Base-by-base conservation (phyloP, 2,888 invertebrate genomes). In the Apantesis nais region DNA sequence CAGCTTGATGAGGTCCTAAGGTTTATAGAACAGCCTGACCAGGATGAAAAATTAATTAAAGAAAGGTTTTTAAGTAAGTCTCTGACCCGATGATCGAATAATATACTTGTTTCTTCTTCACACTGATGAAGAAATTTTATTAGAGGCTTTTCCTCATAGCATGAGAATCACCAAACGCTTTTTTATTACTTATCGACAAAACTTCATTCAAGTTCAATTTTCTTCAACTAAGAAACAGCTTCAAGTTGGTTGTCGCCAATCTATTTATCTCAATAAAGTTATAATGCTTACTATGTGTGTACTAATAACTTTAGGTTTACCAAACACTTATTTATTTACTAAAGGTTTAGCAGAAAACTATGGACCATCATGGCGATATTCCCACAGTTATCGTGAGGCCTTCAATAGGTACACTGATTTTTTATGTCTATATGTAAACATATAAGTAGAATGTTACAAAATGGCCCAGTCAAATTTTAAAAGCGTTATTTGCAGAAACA, bases 311-410 rank as follows among this genome's bases (percentile, higher is more conserved):
- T 22, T 25, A 3, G 16, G 78, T 34, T 74, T 73, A 37, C 87
- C 86, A 4, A 88, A 88, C 62, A 83, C 83, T 0, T 88, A 88
- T 60, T 76, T 85, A 1, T 87, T 84, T 60, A 77, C 87, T 7
- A 88, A 88, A 63, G 82, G 85, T 7, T 67, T 88, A 19, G 74
- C 87, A 0, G 88, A 88, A 72, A 74, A 76, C 8, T 68, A 83
- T 72, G 0, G 77, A 83, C 31, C 73, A 75, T 12, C 75, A 76
- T 44, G 78, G 78, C n/a, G 62, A 77, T 9, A 70, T 88, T 39
- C 90, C 91, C 0, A 77, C 84, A 8, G 80, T 86, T 11, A 90
- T 92, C 44, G 76, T 92, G 29, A 85, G 91, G 71, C 91, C 91
- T 14, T 83, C 91, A 1, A 84, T 86, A 48, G 86, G 91, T 91